Conservation (phyloP, 2,113 vertebrate genomes). For the Phalacrocorax aristotelis region DNA sequence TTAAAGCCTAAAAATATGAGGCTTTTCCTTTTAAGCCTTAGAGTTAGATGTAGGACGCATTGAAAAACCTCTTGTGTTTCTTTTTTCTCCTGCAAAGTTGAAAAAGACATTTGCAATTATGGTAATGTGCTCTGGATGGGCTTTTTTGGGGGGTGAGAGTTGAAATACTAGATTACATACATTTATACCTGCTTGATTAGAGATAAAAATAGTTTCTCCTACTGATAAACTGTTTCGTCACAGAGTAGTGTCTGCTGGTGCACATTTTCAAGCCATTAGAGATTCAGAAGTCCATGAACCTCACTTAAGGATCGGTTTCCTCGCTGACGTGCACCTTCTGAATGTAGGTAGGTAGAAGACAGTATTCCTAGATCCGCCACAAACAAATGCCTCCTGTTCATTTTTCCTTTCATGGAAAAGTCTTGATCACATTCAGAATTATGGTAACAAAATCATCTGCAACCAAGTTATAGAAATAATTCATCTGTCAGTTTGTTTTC, state of each 20-base stretch:
- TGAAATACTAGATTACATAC: conserved; percentile 16
- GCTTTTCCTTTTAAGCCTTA: neutral
- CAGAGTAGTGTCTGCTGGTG: neutral
- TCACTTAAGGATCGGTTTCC: neutral
- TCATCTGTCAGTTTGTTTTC: neutral
- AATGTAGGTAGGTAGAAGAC: neutral
- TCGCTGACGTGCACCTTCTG: neutral
- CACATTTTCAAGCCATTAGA: neutral
- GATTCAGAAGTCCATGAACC: neutral
- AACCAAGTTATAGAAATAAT: neutral
- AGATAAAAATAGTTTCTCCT: conserved; percentile 48
- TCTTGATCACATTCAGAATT: neutral
- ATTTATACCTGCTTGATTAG: conserved; percentile 53
- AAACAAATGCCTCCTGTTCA: neutral
- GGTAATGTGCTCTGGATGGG: conserved; percentile 22
- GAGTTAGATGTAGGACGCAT: neutral
- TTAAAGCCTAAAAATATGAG: neutral
- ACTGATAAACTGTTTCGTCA: conserved; percentile 40
- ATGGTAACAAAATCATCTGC: neutral
- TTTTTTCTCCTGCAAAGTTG: neutral
- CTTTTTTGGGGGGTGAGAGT: neutral
- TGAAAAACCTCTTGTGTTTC: neutral
- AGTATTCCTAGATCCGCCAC: neutral
- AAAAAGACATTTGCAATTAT: conserved; percentile 29
- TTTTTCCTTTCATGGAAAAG: neutral